Percentiles rank a stretch among this genome's conserved stretches.
These are phyloP conservation scores for Gasterosteus nipponicus DNA, from an alignment of 2,113 vertebrate species.

Conservation along the genomic window DNA sequence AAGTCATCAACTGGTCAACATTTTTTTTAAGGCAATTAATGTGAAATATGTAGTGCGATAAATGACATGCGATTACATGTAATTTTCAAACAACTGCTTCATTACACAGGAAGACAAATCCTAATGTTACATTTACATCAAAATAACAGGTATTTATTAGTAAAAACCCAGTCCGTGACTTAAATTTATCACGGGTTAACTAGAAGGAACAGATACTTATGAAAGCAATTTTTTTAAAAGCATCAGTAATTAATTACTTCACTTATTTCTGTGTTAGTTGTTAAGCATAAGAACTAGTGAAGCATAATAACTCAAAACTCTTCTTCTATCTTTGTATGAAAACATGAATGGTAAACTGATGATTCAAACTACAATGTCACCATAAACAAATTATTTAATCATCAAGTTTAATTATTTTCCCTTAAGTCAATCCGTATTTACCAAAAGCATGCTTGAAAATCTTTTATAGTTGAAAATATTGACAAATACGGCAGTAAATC, in stretches of 20 bases:
- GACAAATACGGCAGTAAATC: background rate
- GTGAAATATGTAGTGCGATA: background rate
- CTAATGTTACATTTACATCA: background rate
- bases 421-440: background rate
- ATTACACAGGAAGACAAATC: background rate
- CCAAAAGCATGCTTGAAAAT: background rate
- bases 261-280: background rate
- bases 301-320: background rate
- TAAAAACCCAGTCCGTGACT: background rate
- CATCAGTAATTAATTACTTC: background rate
- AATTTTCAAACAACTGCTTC: background rate
- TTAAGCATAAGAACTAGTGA: background rate
- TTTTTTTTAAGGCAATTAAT: background rate
- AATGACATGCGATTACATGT: background rate
- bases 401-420: background rate
- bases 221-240: too few species aligned
- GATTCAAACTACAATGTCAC: background rate
- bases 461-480: background rate
- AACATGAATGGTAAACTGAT: too few species aligned
- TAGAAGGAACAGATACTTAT: too few species aligned
- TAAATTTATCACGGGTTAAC: background rate
- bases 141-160: background rate
- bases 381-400: background rate
- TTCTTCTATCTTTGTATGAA: background rate
- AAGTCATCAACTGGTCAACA: background rate